Evolutionary conservation across 2,888 invertebrate genomes (phyloP), one percentile per base, ranked within the genome.

Genomic region (Meghimatium bilineatum): DNA sequence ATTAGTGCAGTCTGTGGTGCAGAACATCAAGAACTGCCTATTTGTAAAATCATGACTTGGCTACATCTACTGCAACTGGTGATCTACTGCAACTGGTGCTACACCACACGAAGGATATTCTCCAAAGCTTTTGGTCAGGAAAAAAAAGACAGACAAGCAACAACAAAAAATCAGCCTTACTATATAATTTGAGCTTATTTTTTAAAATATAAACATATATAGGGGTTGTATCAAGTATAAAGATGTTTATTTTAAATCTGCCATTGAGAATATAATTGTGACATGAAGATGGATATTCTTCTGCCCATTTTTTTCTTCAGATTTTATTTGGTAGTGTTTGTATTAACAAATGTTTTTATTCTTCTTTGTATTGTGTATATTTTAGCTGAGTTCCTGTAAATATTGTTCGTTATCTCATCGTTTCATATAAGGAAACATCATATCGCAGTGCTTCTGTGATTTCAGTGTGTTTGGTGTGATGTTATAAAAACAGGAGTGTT

Each of bases 271-370:
- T 3, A 71, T 34, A 36, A 80, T 52, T 23, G 17, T 63, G 63
- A 36, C 36, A 56, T 38, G 34, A 52, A 29, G 36, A 71, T 60
- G 17, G 3, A 56, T 56, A 17, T 38, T 74, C 60, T 74, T 63
- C 36, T 74, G 34, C 44, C 56, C 74, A 44, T 44, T 44, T 44
- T 71, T 44, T 56, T 74, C 44, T 81, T 74, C 29, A 71, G 63
- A 77, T 83, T 83, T 77, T 83, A 83, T 71, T 83, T 77, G 56
- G 83, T 83, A 83, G 83, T 77, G 78, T 83, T 83, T 83, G 83
- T 78, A 83, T 78, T 83, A 60, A 36, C 60, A 67, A 82, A 38
- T 17, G 20, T 71, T 71, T 77, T 83, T 71, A 71, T 74, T 74
- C 44, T 81, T 44, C 32, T 71, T 78, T 71, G 60, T 83, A 71